A percentile compares a stretch with the other conserved stretches of the same genome.
Evolutionary conservation across 2,888 invertebrate species (phyloP).

Genomic region (Spodoptera picta): DNA sequence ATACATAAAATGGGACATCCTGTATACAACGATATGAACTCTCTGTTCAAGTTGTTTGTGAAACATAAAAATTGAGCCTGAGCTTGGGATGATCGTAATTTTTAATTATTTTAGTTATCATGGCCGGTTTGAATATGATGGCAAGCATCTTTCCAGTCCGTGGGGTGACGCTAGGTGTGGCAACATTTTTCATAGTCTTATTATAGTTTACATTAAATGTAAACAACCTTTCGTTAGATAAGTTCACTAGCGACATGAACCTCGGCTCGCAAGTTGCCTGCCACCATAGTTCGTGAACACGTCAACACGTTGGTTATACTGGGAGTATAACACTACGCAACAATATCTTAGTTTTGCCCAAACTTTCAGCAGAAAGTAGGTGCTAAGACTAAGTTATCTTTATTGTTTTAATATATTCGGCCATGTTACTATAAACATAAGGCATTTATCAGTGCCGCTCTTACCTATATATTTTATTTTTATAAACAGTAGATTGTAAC

Average conservation of each 20-base stretch:
- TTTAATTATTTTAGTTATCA: neutral
- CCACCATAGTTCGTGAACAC: neutral
- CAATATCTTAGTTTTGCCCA: constrained; percentile 62
- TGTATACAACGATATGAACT: neutral
- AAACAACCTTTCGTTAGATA: no score
- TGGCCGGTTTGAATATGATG: constrained; percentile 1
- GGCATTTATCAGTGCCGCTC: constrained; percentile 17
- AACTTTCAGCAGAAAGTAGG: constrained; percentile 73
- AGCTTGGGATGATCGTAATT: neutral
- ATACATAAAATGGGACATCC: neutral
- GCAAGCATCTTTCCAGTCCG: no score
- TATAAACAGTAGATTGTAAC: constrained; percentile 23
- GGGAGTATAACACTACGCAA: constrained; percentile 31
- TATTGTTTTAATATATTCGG: neutral
- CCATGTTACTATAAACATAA: constrained; percentile 10
- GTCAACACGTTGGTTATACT: constrained; percentile 26
- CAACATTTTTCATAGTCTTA: no score
- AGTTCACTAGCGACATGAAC: no score
- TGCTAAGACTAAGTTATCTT: constrained; percentile 57
- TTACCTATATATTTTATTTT: constrained; percentile 21
- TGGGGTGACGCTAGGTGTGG: no score
- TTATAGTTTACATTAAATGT: no score
- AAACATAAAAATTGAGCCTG: no score
- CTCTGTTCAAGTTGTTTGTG: no score
- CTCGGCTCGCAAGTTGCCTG: no score